Evolutionary conservation across 1,140 invertebrate genomes (phyloP).

Genomic region (Lasioglossum albipes): DNA sequence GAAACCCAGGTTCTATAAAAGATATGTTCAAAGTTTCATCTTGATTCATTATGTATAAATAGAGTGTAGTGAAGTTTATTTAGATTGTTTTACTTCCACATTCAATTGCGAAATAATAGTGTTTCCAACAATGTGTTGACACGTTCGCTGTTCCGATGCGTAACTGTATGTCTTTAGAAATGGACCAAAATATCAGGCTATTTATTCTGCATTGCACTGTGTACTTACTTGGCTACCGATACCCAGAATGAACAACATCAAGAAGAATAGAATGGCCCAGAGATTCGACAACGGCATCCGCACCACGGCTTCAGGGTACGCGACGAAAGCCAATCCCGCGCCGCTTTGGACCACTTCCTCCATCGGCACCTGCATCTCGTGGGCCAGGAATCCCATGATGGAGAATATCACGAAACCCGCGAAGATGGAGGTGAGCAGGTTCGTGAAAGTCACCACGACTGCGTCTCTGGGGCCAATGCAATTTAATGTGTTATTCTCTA

Average conservation of each 20-base stretch:
- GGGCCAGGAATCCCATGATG: conserved; percentile 88
- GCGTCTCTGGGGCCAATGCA: conserved; percentile 81
- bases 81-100: no score
- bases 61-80: no score
- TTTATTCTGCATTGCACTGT: not conserved
- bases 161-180: no score
- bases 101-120: no score
- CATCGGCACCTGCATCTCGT: conserved; percentile 84
- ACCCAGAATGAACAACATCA: conserved; percentile 90
- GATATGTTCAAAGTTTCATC: no score
- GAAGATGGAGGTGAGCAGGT: conserved; percentile 87
- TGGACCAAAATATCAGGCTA: no score
- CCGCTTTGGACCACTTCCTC: conserved; percentile 83
- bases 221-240: conserved; percentile 83
- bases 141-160: no score
- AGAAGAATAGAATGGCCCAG: conserved; percentile 92
- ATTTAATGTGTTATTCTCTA: no score
- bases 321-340: conserved; percentile 90
- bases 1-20: no score
- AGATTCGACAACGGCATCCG: conserved; percentile 87
- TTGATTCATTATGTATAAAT: no score
- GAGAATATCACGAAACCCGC: conserved; percentile 90
- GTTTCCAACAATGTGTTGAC: no score
- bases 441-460: conserved; percentile 85
- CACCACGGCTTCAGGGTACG: conserved; percentile 90